Evolutionary conservation across 2,888 invertebrate genomes (phyloP).

Genomic region (Pseudoips prasinana): DNA sequence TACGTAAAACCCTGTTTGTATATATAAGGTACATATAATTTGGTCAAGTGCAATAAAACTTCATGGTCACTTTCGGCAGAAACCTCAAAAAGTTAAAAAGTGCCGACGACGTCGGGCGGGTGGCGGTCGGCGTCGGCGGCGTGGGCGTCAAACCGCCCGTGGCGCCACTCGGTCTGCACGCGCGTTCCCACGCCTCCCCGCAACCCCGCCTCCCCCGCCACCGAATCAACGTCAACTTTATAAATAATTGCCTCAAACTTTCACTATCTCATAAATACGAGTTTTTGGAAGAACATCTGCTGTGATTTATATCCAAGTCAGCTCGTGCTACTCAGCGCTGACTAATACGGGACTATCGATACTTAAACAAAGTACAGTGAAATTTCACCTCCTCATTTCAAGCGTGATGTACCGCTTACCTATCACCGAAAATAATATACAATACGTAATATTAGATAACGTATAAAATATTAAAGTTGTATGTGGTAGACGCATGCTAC

Average conservation of each 20-base stretch:
- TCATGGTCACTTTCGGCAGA: too few species aligned
- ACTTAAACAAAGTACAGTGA: constrained; percentile 6
- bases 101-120: constrained; percentile 1
- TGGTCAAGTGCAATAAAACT: too few species aligned
- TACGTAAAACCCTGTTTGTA: too few species aligned
- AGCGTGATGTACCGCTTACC: too few species aligned
- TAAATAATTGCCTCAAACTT: constrained; percentile 66
- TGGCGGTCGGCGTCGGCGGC: constrained; percentile 6
- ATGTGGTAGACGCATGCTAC: too few species aligned
- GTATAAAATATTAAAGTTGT: constrained; percentile 4
- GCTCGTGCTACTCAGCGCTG: too few species aligned
- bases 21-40: too few species aligned
- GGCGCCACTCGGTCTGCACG: constrained; percentile 74
- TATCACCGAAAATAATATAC: too few species aligned
- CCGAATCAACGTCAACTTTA: constrained; percentile 54
- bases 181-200: constrained; percentile 58
- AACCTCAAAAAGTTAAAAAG: too few species aligned
- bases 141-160: constrained; percentile 57
- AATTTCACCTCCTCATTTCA: constrained; percentile 1
- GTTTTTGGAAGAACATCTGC: constrained; percentile 42
- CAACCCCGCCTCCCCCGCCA: constrained; percentile 27
- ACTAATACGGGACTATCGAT: too few species aligned
- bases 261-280: constrained; percentile 53
- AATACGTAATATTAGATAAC: constrained; percentile 21
- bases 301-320: constrained; percentile 24